A percentile compares a stretch with the other conserved stretches of the same genome.
These are phyloP conservation scores for Elanus axillaris DNA, from an alignment of 2,113 vertebrate species.

Conservation along the genomic window DNA sequence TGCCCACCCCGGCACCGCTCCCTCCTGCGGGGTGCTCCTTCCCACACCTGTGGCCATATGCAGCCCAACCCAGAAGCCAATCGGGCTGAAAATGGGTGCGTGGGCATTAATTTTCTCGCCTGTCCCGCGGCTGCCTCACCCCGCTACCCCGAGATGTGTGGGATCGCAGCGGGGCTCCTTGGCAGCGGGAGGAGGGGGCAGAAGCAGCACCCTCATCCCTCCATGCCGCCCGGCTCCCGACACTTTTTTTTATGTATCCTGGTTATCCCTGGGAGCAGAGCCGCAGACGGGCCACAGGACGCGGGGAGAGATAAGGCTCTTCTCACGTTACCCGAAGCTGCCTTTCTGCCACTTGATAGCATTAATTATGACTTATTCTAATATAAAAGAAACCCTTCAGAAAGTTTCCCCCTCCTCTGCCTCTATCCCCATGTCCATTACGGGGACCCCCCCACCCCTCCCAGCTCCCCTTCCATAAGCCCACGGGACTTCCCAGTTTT, in stretches of 20 bases:
- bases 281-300: fast-evolving
- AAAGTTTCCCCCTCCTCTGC: background rate
- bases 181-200: background rate
- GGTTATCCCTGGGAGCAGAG: background rate
- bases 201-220: background rate
- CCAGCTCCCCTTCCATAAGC: background rate
- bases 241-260: background rate
- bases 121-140: background rate
- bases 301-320: slow-evolving; percentile 14
- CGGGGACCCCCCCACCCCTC: background rate
- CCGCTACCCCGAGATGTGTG: fast-evolving
- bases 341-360: slow-evolving; percentile 30
- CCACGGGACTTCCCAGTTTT: slow-evolving; percentile 49
- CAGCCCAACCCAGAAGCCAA: background rate
- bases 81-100: fast-evolving
- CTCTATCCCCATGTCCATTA: background rate
- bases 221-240: background rate
- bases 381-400: slow-evolving; percentile 50
- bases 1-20: background rate
- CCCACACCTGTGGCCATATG: background rate
- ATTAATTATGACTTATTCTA: slow-evolving; percentile 35
- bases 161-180: background rate
- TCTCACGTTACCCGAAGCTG: background rate
- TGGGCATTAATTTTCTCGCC: background rate
- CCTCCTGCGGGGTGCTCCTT: background rate